Base-by-base conservation (phyloP, 2,888 invertebrate genomes). In the Agriopis leucophaearia region DNA sequence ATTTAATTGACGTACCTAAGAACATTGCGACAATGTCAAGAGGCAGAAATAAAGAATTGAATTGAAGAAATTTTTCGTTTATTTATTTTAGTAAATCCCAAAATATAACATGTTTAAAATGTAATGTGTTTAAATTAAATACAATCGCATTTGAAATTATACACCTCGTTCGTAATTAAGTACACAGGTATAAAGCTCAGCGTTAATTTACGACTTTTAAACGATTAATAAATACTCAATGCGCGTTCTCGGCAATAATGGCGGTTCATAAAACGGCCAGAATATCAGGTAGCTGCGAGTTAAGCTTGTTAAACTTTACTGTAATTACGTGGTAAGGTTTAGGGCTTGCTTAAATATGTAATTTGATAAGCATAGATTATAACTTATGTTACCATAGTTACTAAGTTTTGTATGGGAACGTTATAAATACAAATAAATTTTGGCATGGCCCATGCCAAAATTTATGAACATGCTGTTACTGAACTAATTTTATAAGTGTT, bases 141-240 rank as follows among this genome's bases (percentile, higher is more conserved):
- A 38, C 52, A 38, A 54, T 38, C 13, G 44, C 18, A 55, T 44
- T 57, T 47, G 45, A 27, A 54, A 56, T 42, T 10, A 55, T 38
- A 47, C 10, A 51, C 50, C 36, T 51, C 45, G 40, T 35, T 50
- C 8, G 48, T 60, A 65, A 65, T 65, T 59, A 65, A 59, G 42
- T 65, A 47, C 52, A 47, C 15, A 55, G 44, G 60, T 42, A 65
- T 54, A 59, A 64, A 60, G 55, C 55, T 47, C 40, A 27, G 45
- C 59, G 59, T 48, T 58, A 65, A 65, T 65, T 65, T 65, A 65
- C 55, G 65, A 65, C 55, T 65, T 60, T 57, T 60, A 65, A 55
- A 54, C 54, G 60, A 13, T 36, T 36, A 48, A 55, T 65, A 65
- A 65, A 60, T 65, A 60, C 55, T 55, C 42, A 45, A 50, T 48